Base-by-base conservation (phyloP, 64 coral and sea anemone genomes). In the Pocillopora verrucosa region DNA sequence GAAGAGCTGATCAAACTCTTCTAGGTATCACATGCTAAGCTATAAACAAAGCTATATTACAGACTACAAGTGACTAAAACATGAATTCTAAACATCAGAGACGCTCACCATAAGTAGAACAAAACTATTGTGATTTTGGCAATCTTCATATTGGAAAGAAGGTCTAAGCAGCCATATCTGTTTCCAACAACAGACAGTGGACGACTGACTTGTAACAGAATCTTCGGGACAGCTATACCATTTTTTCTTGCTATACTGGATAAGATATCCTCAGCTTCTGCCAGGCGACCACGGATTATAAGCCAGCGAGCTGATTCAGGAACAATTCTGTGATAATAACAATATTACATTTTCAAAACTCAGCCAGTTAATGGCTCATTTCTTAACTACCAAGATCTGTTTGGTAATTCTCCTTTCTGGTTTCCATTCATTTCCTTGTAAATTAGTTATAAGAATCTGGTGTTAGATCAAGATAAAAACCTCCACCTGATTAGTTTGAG, bases 241-340 rank as follows among this genome's bases (percentile, higher is more conserved):
- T 99, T 99, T 84, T 99, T 95, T 73, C 95, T 88, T 6, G 97
- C 97, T 45, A 95, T 99, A 34, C 80, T 94, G 7, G 87, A 86
- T 24, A 99, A 73, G 30, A 99, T 93, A 51, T 95, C 94, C 68
- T 99, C 97, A 79, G 97, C 97, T 70, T 99, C 97, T 62, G 93
- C 92, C 7, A 99, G 83, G 56, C 91, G 88, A 34, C 97, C 97
- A 34, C 91, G 89, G 36, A 95, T 99, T 80, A 99, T 91, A 56
- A 99, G 65, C 97, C 97, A 99, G 1, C 97, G 83, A 41, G 97
- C 93, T 76, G 97, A 99, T 59, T 99, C 97, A 34, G 97, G 97
- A 51, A 99, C 97, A 91, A 86, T 90, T 88, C 94, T 96, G 34
- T 9, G 59, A 24, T 3, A 37, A 14, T 60, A 35, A 62, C 61